A percentile compares a stretch with the other conserved stretches of the same genome.
Evolutionary conservation across 2,797 vertebrate genomes (phyloP).

Genomic region (Cheirogaleus major): DNA sequence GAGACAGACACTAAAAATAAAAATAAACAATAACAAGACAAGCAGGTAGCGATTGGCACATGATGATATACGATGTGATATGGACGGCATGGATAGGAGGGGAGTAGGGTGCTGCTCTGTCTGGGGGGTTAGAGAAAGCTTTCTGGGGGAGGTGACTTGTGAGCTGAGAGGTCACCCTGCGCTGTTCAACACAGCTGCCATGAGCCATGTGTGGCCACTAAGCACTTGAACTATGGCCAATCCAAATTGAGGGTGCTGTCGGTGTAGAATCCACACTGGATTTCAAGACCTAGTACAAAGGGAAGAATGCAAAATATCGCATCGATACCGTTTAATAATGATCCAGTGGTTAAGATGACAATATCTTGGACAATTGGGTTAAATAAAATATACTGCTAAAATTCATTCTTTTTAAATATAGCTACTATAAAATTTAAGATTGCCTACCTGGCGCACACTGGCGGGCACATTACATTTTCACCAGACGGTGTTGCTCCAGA

Average conservation of each 20-base stretch:
- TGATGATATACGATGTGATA: not conserved
- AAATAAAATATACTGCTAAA: not conserved
- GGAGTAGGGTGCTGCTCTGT: not conserved
- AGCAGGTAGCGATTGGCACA: not conserved
- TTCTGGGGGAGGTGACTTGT: not conserved
- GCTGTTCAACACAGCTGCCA: not conserved
- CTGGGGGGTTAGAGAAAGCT: not conserved
- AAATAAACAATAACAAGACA: not conserved
- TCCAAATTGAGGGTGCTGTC: not conserved
- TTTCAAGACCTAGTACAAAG: not conserved
- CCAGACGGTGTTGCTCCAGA: rapidly evolving
- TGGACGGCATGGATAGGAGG: not conserved
- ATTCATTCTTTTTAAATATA: not conserved
- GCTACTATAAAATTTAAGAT: not conserved
- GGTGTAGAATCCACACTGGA: not conserved
- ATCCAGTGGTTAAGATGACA: not conserved
- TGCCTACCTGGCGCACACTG: rapidly evolving
- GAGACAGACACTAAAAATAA: not conserved
- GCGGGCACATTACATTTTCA: not conserved
- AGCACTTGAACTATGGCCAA: not conserved
- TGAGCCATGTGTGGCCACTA: rapidly evolving
- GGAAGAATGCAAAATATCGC: not conserved
- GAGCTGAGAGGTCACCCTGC: not conserved
- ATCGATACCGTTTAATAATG: not conserved
- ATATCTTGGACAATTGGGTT: not conserved